Evolutionary conservation across 2,113 vertebrate species (phyloP), one percentile per base, ranked within the genome.

Genomic region (Phylloscopus trochiloides): DNA sequence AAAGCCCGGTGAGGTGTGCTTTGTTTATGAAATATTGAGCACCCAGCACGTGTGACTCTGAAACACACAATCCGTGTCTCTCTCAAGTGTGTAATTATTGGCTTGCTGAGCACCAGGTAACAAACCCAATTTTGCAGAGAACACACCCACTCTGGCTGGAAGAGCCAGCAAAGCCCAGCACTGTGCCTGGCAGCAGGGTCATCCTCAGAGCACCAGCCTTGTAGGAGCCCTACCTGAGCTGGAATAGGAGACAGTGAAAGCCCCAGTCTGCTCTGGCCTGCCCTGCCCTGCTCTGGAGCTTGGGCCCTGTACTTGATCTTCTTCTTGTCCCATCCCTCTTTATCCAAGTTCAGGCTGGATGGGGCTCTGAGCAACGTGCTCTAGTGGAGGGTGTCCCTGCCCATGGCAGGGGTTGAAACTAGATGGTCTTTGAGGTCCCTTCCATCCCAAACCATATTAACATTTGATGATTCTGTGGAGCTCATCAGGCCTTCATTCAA

Each of bases 1-100:
- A 36, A 43, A 67, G 9, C 43, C 20, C 0, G 0, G 5, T 43
- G 43, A 17, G 11, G 7, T 67, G 52, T 51, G 20, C 45, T 76
- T 76, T 25, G 26, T 59, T 21, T 58, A 17, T 32, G 36, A 43
- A 51, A 31, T 36, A 26, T 0, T 67, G 14, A 32, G 45, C 36
- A 59, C 36, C 14, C 32, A 43, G 45, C 43, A 58, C 0, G 0
- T 26, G 43, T 58, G 36, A 51, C 36, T 40, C 81, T 51, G 52
- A 50, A 36, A 17, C 7, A 26, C 31, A 20, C 13, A 58, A 75
- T 75, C 36, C 5, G 3, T 76, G 36, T 36, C 20, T 76, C 32
- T 43, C 52, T 17, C 32, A 59, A 59, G 36, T 36, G 26, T 36
- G 36, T 51, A 51, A 17, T 51, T 32, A 28, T 3, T 76, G 26